Evolutionary conservation across 37 sponge, comb jelly and placozoan species (phyloP).

Genomic region (Beroe forskalii): DNA sequence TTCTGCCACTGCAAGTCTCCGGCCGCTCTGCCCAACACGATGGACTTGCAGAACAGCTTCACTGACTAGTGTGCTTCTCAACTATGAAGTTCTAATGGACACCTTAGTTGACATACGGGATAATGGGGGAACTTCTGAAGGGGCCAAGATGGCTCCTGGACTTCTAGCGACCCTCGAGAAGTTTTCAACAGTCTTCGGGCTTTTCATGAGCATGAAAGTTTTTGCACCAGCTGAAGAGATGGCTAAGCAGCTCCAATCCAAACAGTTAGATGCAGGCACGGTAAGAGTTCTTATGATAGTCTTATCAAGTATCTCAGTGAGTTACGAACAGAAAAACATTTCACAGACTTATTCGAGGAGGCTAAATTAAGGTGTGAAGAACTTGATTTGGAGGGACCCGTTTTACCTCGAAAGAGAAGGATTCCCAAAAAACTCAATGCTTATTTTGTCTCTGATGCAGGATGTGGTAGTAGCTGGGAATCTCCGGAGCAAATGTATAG

Average conservation of each 20-base stretch:
- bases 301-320: background rate
- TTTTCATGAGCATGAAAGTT: background rate
- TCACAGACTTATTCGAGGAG: background rate
- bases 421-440: background rate
- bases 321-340: background rate
- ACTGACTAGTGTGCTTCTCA: background rate
- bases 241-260: background rate
- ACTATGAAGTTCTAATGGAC: background rate
- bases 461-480: too few species aligned
- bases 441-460: background rate
- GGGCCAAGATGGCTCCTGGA: background rate
- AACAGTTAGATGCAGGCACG: background rate
- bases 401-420: background rate
- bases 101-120: background rate
- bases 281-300: background rate
- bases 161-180: background rate
- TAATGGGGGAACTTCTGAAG: background rate
- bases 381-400: background rate
- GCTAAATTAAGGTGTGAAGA: background rate
- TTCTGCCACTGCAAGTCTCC: too few species aligned
- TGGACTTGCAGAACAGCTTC: constrained; percentile 15
- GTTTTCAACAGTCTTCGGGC: background rate
- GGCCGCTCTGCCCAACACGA: constrained; percentile 1
- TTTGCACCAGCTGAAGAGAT: background rate
- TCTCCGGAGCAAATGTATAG: background rate